phyloP scores from a whole-genome alignment of 1,140 invertebrate genomes.

The Aricia agestis region DNA sequence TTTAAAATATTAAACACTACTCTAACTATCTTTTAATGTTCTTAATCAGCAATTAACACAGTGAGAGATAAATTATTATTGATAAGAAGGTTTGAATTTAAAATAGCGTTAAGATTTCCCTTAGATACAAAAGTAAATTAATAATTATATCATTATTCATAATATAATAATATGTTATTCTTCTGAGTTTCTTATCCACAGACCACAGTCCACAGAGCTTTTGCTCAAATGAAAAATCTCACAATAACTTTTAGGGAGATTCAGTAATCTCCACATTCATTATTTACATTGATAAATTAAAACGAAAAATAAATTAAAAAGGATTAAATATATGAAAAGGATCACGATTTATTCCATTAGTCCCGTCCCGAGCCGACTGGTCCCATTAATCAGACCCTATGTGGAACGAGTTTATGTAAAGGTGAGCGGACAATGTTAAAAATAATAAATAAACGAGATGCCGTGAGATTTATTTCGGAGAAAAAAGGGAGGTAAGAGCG shows the following conservation, averaged over 20 bases:
- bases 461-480: constrained; percentile 72
- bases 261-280: background rate
- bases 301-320: background rate
- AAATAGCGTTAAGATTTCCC: background rate
- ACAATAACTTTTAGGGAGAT: background rate
- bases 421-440: constrained; percentile 66
- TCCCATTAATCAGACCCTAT: constrained; percentile 64
- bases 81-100: background rate
- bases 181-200: background rate
- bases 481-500: constrained; percentile 64
- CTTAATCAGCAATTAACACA: constrained; percentile 18
- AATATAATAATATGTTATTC: too few species aligned
- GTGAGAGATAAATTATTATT: background rate
- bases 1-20: constrained; percentile 33
- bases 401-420: constrained; percentile 60
- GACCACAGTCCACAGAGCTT: background rate
- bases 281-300: constrained; percentile 2
- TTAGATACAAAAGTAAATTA: too few species aligned
- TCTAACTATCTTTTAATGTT: constrained; percentile 26
- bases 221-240: background rate
- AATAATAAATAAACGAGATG: constrained; percentile 71
- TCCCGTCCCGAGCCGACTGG: constrained; percentile 52
- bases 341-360: background rate
- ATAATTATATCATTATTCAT: too few species aligned
- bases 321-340: background rate